These are phyloP conservation scores for Calliphora vicina DNA, from an alignment of 1,140 invertebrate genomes.

Conservation along the genomic window DNA sequence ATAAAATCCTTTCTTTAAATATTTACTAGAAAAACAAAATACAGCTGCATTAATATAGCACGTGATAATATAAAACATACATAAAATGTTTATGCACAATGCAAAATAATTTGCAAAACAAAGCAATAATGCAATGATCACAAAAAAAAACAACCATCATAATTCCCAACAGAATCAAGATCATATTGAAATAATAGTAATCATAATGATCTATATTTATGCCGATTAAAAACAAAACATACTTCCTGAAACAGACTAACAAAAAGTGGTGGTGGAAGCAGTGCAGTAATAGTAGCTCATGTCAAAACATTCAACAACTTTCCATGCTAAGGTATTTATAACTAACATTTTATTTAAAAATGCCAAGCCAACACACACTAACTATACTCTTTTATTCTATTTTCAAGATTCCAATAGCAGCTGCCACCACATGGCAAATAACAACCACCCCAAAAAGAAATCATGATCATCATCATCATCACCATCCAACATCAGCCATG, in stretches of 20 bases:
- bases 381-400: neutral
- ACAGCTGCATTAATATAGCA: too few relatives aligned
- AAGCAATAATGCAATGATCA: too few relatives aligned
- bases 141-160: too few relatives aligned
- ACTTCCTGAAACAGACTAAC: neutral
- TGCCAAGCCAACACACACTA: neutral
- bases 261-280: neutral
- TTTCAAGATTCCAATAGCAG: slow-evolving; percentile 1
- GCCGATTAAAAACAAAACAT: neutral
- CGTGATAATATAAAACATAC: too few relatives aligned
- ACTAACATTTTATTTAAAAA: neutral
- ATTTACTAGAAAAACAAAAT: too few relatives aligned
- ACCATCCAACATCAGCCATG: slow-evolving; percentile 22
- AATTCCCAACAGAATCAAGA: too few relatives aligned
- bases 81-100: too few relatives aligned
- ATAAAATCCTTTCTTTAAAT: too few relatives aligned
- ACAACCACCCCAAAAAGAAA: slow-evolving; percentile 20
- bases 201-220: too few relatives aligned
- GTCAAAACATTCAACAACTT: slow-evolving; percentile 7
- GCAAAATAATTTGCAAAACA: too few relatives aligned
- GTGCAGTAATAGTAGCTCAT: neutral
- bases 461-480: neutral
- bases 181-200: too few relatives aligned
- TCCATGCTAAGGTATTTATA: slow-evolving; percentile 11
- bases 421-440: neutral